phyloP scores from a whole-genome alignment of 2,113 vertebrate species.

The Rhodinocichla rosea region DNA sequence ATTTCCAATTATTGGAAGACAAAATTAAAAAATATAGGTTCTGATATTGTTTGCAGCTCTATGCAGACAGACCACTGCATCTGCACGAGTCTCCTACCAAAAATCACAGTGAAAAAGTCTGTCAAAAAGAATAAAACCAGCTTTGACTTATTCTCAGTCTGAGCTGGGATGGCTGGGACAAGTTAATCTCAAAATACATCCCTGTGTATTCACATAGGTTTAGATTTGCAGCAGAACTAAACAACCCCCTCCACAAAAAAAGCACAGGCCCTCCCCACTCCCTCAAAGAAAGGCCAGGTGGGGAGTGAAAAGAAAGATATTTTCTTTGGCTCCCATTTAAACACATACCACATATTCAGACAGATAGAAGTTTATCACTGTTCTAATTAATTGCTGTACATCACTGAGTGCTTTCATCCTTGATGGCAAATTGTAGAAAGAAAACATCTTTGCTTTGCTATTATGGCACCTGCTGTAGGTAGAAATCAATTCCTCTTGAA shows the following conservation, averaged over 20 bases:
- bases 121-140: neutral
- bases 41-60: neutral
- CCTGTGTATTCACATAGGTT: neutral
- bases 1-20: slow-evolving; percentile 40
- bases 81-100: neutral
- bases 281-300: neutral
- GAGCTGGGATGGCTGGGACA: neutral
- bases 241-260: neutral
- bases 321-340: neutral
- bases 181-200: neutral
- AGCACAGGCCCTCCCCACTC: neutral
- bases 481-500: slow-evolving; percentile 41
- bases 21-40: slow-evolving; percentile 8
- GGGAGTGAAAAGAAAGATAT: neutral
- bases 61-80: neutral
- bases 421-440: neutral
- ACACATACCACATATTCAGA: neutral
- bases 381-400: neutral
- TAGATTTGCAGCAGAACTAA: neutral
- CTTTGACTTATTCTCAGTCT: neutral
- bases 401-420: neutral
- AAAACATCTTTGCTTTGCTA: neutral
- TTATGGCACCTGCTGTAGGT: neutral
- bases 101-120: neutral
- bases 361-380: neutral